A percentile compares a stretch with the other conserved stretches of the same genome.
phyloP scores from a whole-genome alignment of 2,113 vertebrate genomes.

The Xenopus borealis region DNA sequence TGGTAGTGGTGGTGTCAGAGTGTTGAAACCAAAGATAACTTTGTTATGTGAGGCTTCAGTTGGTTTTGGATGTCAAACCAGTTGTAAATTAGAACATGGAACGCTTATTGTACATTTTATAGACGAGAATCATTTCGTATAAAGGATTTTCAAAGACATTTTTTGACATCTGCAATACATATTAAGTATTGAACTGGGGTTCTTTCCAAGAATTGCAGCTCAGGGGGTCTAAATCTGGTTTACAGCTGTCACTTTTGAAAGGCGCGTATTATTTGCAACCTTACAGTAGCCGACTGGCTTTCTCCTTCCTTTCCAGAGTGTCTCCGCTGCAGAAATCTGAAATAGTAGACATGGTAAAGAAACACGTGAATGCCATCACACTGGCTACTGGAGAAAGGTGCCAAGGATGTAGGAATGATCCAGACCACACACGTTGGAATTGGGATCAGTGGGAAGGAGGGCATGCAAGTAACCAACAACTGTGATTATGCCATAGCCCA shows the following conservation, averaged over 20 bases:
- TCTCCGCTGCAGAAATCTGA: constrained; percentile 98
- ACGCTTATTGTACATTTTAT: constrained; percentile 7
- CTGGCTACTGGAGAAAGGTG: constrained; percentile 94
- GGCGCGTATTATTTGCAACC: constrained; percentile 27
- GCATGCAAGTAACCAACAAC: constrained; percentile 97
- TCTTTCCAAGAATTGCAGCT: constrained; percentile 52
- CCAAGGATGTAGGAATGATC: constrained; percentile 98
- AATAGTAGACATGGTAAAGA: constrained; percentile 98
- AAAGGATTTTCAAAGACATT: constrained; percentile 49
- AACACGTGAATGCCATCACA: constrained; percentile 94
- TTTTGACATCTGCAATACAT: constrained; percentile 54
- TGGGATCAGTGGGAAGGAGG: constrained; percentile 96
- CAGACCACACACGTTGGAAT: constrained; percentile 96
- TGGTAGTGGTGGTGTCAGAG: not conserved
- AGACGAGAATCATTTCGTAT: constrained; percentile 4
- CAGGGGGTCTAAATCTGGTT: constrained; percentile 57
- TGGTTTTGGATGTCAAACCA: constrained; percentile 22
- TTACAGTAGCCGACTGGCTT: constrained; percentile 54
- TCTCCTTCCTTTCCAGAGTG: constrained; percentile 72
- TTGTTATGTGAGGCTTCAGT: not conserved
- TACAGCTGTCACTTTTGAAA: constrained; percentile 58
- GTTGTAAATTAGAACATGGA: constrained; percentile 15
- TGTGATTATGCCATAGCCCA: constrained; percentile 97
- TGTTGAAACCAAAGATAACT: not conserved
- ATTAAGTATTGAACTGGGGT: constrained; percentile 51